phyloP scores from a whole-genome alignment of 1,140 invertebrate genomes.

The Psix sp. region DNA sequence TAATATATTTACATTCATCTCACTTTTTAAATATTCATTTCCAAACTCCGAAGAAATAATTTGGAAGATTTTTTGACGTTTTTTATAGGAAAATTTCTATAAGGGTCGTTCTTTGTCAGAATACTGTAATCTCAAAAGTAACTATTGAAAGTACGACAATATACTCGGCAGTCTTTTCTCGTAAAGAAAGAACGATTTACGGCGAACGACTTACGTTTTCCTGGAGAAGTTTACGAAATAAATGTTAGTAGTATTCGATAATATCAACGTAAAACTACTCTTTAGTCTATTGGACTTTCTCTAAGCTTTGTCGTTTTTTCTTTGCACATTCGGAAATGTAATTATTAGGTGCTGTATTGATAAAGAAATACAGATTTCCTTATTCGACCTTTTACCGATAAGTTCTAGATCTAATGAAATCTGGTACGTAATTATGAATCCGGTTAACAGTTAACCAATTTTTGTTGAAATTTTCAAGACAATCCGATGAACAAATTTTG shows the following conservation, averaged over 20 bases:
- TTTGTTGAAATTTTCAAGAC: no score
- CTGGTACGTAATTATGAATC: no score
- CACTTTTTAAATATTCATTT: no score
- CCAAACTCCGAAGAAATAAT: no score
- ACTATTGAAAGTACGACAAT: slow-evolving; percentile 60
- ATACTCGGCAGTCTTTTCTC: slow-evolving; percentile 55
- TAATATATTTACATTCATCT: no score
- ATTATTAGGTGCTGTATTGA: slow-evolving; percentile 38
- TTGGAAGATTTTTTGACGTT: no score
- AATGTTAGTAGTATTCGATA: slow-evolving; percentile 59
- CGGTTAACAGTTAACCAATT: no score
- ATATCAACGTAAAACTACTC: slow-evolving; percentile 53
- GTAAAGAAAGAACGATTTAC: slow-evolving; percentile 59
- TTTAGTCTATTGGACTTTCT: slow-evolving; percentile 34
- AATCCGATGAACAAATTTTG: no score
- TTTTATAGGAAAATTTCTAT: slow-evolving; percentile 40
- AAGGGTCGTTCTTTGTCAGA: slow-evolving; percentile 33
- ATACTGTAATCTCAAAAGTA: slow-evolving; percentile 59
- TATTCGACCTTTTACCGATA: neutral
- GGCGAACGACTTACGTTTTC: slow-evolving; percentile 53
- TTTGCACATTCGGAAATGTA: slow-evolving; percentile 24
- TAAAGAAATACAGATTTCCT: no score
- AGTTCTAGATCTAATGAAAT: no score
- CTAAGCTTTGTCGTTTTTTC: slow-evolving; percentile 13
- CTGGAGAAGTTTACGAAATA: slow-evolving; percentile 51